A percentile compares a stretch with the other conserved stretches of the same genome.
Evolutionary conservation across 1,140 invertebrate genomes (phyloP).

Genomic region (Arion vulgaris): DNA sequence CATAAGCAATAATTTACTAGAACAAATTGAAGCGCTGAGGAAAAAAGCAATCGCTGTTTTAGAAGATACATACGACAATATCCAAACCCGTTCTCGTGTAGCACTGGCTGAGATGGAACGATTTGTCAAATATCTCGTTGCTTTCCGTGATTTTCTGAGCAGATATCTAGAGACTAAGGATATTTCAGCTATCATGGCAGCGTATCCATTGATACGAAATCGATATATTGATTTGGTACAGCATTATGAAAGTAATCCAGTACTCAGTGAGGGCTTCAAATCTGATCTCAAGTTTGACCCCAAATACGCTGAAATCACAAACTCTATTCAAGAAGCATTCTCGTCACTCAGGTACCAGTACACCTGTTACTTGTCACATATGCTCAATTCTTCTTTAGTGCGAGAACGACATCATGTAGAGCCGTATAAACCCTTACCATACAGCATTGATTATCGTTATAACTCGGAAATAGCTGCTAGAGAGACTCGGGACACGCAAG

Average conservation of each 20-base stretch:
- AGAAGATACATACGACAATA: background rate
- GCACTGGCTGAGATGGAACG: background rate
- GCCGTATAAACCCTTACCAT: background rate
- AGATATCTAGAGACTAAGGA: background rate
- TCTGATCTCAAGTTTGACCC: slow-evolving; percentile 17
- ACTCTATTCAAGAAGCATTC: background rate
- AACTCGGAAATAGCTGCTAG: background rate
- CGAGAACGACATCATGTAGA: background rate
- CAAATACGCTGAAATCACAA: background rate
- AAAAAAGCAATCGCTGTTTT: background rate
- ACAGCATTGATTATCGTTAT: background rate
- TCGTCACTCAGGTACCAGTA: background rate
- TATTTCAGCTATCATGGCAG: background rate
- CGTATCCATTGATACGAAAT: background rate
- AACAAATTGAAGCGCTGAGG: background rate
- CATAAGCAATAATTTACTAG: background rate
- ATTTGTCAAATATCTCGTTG: background rate
- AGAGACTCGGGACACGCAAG: background rate
- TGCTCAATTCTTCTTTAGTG: background rate
- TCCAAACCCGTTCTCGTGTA: background rate
- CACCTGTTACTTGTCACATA: background rate
- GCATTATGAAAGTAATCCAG: background rate
- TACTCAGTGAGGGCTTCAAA: background rate
- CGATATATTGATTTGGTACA: background rate
- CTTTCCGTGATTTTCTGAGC: background rate